These are phyloP conservation scores for Diphyllodes magnificus DNA, from an alignment of 2,113 vertebrate species.

Conservation along the genomic window DNA sequence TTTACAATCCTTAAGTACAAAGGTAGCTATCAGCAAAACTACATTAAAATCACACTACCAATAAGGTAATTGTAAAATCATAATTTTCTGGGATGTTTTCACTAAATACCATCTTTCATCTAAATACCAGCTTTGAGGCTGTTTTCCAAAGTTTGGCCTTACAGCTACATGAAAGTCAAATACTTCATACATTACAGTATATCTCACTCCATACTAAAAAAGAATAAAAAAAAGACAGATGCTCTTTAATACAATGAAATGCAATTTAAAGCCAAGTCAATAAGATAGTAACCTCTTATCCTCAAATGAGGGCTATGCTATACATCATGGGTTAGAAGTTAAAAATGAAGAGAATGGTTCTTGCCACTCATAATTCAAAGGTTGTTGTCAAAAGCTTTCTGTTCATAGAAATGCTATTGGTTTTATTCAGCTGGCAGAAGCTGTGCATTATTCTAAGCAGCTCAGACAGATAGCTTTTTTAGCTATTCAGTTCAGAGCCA, in stretches of 20 bases:
- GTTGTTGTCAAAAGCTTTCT: slow-evolving; percentile 31
- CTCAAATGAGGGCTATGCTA: slow-evolving; percentile 42
- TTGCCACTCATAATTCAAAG: slow-evolving; percentile 37
- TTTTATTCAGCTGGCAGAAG: slow-evolving; percentile 42
- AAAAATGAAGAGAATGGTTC: slow-evolving; percentile 26
- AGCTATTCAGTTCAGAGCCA: slow-evolving; percentile 50
- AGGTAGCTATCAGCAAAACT: slow-evolving; percentile 41
- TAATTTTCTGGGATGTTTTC: background rate
- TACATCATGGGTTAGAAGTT: slow-evolving; percentile 48
- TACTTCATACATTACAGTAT: background rate
- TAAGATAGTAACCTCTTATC: slow-evolving; percentile 39
- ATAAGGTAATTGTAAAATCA: slow-evolving; percentile 9
- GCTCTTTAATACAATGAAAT: slow-evolving; percentile 52
- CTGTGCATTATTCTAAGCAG: slow-evolving; percentile 19
- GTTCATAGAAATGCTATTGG: slow-evolving; percentile 45
- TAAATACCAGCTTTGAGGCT: background rate
- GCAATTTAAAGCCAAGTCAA: slow-evolving; percentile 48
- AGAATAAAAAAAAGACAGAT: background rate
- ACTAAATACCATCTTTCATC: background rate
- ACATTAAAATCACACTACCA: slow-evolving; percentile 28
- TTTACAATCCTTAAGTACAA: slow-evolving; percentile 51
- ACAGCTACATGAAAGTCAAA: background rate
- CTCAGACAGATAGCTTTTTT: slow-evolving; percentile 57
- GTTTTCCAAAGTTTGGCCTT: slow-evolving; percentile 9
- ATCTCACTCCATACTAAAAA: background rate